Conservation (phyloP, 2,797 vertebrate genomes). For the Notamacropus eugenii region DNA sequence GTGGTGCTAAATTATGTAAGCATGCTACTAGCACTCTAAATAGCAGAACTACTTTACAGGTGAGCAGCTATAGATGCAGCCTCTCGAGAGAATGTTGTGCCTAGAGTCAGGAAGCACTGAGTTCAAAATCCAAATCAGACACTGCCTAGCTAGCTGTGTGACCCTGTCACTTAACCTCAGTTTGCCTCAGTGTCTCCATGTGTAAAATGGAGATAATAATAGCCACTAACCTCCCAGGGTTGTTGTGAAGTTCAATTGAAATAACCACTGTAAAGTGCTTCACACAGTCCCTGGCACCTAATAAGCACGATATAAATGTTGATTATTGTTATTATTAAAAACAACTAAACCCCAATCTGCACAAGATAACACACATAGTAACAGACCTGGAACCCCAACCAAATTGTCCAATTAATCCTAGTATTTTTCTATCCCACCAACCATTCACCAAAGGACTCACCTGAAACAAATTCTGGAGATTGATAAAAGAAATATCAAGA, state of each 20-base stretch:
- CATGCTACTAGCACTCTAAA: not conserved
- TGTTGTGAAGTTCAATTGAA: not conserved
- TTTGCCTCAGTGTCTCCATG: not conserved
- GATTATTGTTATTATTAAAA: not conserved
- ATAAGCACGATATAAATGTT: not conserved
- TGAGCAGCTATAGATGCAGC: not conserved
- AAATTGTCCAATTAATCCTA: not conserved
- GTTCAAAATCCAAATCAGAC: not conserved
- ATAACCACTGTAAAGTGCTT: not conserved
- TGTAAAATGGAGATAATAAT: not conserved
- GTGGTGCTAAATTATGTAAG: not conserved
- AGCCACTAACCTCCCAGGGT: not conserved
- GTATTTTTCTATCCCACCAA: not conserved
- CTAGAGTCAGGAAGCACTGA: not conserved
- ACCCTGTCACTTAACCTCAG: not conserved
- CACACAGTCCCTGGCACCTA: not conserved
- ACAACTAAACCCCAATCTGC: not conserved
- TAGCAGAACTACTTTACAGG: not conserved
- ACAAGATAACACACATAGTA: not conserved
- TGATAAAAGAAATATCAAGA: not conserved
- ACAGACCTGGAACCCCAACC: not conserved
- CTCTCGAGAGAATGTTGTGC: not conserved
- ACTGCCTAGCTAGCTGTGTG: not conserved
- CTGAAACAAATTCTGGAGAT: not conserved
- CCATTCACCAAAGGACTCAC: not conserved